These are phyloP conservation scores for Pterocles burchelli DNA, from an alignment of 2,113 vertebrate genomes.

Conservation along the genomic window DNA sequence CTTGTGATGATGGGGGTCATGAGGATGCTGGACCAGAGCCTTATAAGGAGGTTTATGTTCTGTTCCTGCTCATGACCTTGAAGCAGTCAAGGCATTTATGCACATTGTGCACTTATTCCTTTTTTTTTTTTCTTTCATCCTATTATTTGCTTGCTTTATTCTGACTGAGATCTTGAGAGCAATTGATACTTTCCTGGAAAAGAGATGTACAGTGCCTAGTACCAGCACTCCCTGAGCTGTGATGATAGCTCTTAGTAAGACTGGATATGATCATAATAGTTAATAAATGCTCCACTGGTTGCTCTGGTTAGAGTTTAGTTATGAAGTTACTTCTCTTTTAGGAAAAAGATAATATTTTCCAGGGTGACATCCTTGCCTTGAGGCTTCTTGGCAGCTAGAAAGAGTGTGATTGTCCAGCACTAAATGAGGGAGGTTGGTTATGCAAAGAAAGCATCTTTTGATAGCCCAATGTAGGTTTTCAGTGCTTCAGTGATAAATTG, in stretches of 20 bases:
- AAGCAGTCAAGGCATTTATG: background rate
- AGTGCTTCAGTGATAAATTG: background rate
- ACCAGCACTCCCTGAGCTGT: background rate
- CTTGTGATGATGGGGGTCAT: background rate
- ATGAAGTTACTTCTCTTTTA: background rate
- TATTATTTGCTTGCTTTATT: background rate
- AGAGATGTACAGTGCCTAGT: background rate
- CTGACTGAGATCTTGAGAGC: background rate
- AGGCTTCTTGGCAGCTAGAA: background rate
- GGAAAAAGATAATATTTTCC: background rate
- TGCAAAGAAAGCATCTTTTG: background rate
- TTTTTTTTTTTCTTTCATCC: background rate
- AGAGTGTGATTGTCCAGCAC: background rate
- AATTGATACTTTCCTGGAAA: background rate
- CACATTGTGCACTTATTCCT: background rate
- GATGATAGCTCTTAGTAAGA: background rate
- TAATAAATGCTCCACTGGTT: background rate
- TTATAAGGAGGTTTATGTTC: background rate
- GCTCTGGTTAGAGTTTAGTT: background rate
- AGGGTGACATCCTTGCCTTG: background rate
- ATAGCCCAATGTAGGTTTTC: background rate
- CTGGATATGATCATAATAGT: background rate
- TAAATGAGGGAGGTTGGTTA: background rate
- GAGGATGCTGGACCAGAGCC: background rate
- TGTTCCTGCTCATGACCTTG: background rate